Conservation (phyloP, 1,140 invertebrate genomes). For the Heliconius melpomene region DNA sequence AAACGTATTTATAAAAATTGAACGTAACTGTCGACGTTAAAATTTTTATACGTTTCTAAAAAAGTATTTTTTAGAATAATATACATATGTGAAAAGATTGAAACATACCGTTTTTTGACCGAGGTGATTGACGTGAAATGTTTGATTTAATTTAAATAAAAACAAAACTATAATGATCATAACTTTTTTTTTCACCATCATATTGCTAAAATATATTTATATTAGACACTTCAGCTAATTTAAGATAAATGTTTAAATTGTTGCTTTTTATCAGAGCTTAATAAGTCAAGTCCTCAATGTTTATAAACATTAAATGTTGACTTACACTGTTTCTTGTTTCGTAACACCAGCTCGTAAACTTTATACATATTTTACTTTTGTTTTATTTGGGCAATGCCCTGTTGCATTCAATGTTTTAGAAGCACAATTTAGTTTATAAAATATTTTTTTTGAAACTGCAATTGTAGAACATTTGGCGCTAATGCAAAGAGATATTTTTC, state of each 20-base stretch:
- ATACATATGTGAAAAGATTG: not conserved
- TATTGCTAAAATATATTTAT: constrained; percentile 22
- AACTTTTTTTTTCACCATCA: not conserved
- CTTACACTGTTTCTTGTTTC: constrained; percentile 29
- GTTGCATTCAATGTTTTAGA: constrained; percentile 55
- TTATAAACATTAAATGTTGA: constrained; percentile 44
- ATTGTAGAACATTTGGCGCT: constrained; percentile 64
- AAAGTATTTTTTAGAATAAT: not conserved
- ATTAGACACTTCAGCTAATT: not conserved
- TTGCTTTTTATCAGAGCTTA: constrained; percentile 46
- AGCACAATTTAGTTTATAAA: constrained; percentile 64
- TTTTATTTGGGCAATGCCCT: constrained; percentile 63
- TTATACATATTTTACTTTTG: constrained; percentile 55
- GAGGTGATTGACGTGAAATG: not conserved
- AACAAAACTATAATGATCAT: not conserved
- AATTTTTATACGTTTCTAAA: too few relatives aligned
- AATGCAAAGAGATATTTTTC: constrained; percentile 70
- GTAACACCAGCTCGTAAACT: constrained; percentile 42
- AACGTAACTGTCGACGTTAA: too few relatives aligned
- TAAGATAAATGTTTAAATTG: constrained; percentile 38
- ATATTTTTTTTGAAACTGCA: constrained; percentile 60
- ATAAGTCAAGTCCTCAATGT: constrained; percentile 41
- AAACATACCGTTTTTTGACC: not conserved
- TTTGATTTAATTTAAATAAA: not conserved
- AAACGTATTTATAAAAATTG: too few relatives aligned